A percentile compares a stretch with the other conserved stretches of the same genome.
Evolutionary conservation across 2,113 vertebrate genomes (phyloP).

Genomic region (Solea senegalensis): DNA sequence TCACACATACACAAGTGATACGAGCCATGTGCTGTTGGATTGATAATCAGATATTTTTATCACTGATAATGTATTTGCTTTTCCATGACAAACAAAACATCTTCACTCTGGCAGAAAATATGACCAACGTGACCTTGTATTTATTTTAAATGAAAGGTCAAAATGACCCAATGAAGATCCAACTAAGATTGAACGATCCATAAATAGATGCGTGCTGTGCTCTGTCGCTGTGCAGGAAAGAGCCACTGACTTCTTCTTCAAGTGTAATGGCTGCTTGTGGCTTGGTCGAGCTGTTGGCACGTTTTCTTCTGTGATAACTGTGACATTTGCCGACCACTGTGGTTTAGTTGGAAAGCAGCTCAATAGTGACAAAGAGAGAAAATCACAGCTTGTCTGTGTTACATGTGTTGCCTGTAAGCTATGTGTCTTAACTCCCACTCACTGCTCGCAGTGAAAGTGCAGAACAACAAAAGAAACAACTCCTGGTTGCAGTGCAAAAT

Average conservation of each 20-base stretch:
- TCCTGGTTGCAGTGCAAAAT: constrained; percentile 4
- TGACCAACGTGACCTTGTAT: neutral
- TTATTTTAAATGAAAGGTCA: neutral
- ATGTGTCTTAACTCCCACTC: constrained; percentile 47
- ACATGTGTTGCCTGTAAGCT: constrained; percentile 38
- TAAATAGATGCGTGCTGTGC: neutral
- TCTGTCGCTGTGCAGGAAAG: neutral
- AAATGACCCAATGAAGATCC: neutral
- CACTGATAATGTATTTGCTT: neutral
- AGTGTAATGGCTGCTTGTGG: neutral
- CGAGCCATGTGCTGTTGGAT: too few species aligned
- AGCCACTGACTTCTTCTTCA: neutral
- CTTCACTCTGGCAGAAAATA: neutral
- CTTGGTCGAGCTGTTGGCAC: neutral
- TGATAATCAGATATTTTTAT: too few species aligned
- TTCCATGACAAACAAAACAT: neutral
- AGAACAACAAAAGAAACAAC: constrained; percentile 29
- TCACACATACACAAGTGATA: too few species aligned
- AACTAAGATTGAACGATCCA: neutral
- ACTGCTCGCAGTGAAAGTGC: constrained; percentile 2
- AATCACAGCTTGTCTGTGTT: constrained; percentile 32
- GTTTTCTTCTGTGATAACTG: neutral
- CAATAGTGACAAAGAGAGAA: constrained; percentile 25
- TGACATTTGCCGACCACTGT: constrained; percentile 26
- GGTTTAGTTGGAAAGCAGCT: constrained; percentile 24